These are phyloP conservation scores for Pseudotriccus pelzelni DNA, from an alignment of 2,797 vertebrate species.

Conservation along the genomic window DNA sequence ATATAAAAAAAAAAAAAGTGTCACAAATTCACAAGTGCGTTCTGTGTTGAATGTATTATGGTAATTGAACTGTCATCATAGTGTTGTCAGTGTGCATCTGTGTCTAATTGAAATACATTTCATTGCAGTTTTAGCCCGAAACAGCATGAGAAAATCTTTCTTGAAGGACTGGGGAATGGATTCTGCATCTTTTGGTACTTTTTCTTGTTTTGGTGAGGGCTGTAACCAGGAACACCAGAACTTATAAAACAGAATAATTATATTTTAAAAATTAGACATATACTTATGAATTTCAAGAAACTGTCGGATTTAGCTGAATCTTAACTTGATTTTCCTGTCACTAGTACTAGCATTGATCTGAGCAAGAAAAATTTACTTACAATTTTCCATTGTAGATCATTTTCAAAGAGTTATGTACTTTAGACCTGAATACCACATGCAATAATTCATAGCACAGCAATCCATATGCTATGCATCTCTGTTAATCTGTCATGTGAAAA, in stretches of 20 bases:
- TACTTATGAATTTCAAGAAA: neutral
- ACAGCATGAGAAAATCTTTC: neutral
- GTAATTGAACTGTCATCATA: slow-evolving; percentile 18
- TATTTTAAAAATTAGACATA: neutral
- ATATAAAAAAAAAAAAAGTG: neutral
- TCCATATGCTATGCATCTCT: slow-evolving; percentile 53
- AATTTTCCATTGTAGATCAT: slow-evolving; percentile 30
- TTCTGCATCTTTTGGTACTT: neutral
- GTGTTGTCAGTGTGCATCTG: slow-evolving; percentile 8
- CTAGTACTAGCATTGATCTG: neutral
- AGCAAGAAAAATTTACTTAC: slow-evolving; percentile 16
- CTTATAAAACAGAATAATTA: neutral
- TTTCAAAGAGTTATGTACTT: slow-evolving; percentile 23
- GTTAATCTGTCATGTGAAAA: slow-evolving; percentile 59
- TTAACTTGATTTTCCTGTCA: neutral
- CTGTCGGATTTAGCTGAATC: neutral
- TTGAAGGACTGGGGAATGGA: neutral
- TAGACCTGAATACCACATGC: neutral
- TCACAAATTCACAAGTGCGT: neutral
- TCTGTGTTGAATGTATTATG: neutral
- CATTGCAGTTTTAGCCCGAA: neutral
- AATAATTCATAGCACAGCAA: slow-evolving; percentile 39
- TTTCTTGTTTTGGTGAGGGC: neutral
- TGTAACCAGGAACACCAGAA: neutral
- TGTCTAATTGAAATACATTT: slow-evolving; percentile 35